Conservation (phyloP, 23 tunicate species). For the Ascidia mentula region DNA sequence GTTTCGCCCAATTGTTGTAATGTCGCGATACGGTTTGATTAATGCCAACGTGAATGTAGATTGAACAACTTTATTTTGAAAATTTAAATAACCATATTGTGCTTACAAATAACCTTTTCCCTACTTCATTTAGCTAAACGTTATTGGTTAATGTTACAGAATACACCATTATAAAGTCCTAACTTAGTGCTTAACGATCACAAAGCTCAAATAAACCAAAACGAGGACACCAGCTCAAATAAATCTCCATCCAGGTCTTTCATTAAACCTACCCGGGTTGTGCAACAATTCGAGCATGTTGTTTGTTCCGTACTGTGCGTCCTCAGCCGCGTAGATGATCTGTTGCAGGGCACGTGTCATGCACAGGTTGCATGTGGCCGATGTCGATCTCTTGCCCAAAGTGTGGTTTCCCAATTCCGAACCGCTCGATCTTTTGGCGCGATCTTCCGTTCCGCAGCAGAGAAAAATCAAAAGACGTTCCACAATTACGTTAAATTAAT, state of each 20-base stretch:
- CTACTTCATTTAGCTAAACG: no score
- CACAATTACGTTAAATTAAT: no score
- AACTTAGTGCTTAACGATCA: background rate
- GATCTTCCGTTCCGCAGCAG: background rate
- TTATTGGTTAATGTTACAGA: no score
- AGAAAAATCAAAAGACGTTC: no score
- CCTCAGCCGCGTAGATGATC: conserved; percentile 20
- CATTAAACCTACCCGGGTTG: conserved; percentile 12
- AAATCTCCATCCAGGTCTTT: no score
- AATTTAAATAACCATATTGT: no score
- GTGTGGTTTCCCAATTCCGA: background rate
- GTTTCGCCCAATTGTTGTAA: no score
- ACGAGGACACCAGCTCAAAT: background rate
- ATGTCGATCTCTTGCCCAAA: conserved; percentile 10
- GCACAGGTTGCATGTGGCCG: conserved; percentile 17
- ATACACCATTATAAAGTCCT: no score
- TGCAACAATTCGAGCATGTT: conserved; percentile 15
- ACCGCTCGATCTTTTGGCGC: background rate
- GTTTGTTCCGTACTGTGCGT: conserved; percentile 21
- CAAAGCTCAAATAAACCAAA: background rate
- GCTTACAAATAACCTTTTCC: no score
- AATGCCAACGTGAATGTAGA: no score
- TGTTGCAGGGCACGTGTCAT: background rate
- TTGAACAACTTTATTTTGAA: no score
- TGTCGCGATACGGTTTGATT: no score